Conservation (phyloP, 2,888 invertebrate genomes). For the Ferdinandea cuprea region DNA sequence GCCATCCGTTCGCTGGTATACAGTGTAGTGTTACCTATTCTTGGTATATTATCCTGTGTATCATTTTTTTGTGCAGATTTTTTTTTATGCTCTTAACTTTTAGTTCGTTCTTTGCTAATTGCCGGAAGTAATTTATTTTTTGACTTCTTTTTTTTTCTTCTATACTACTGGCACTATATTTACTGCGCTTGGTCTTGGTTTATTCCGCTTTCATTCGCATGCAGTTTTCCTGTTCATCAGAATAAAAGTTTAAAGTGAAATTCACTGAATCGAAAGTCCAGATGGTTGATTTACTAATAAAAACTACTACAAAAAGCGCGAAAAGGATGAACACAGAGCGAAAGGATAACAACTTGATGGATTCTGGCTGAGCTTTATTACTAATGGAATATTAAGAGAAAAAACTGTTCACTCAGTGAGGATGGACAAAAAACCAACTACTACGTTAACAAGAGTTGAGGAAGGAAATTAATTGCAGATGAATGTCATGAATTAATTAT, state of each 20-base stretch:
- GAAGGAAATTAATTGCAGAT: constrained; percentile 33
- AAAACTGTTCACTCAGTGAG: neutral
- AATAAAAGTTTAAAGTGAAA: constrained; percentile 37
- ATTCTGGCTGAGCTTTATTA: constrained; percentile 15
- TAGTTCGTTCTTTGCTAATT: constrained; percentile 64
- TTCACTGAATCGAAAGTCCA: constrained; percentile 47
- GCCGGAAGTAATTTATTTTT: constrained; percentile 72
- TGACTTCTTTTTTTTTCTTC: constrained; percentile 48
- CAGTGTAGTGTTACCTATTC: neutral
- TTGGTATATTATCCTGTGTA: neutral
- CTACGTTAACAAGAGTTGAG: neutral
- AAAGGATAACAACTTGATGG: constrained; percentile 45
- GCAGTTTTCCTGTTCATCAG: constrained; percentile 24
- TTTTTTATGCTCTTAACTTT: constrained; percentile 71
- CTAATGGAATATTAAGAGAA: neutral
- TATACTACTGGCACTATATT: neutral
- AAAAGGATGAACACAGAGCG: constrained; percentile 4
- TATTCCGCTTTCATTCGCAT: constrained; percentile 17
- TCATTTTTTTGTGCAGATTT: constrained; percentile 35
- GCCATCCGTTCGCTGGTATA: neutral
- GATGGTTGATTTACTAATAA: constrained; percentile 48
- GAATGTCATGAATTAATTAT: constrained; percentile 54
- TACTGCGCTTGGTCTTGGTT: constrained; percentile 7
- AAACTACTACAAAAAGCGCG: constrained; percentile 3
- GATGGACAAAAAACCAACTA: neutral